These are phyloP conservation scores for Diarsia dahlii DNA, from an alignment of 2,888 invertebrate species.

Conservation along the genomic window DNA sequence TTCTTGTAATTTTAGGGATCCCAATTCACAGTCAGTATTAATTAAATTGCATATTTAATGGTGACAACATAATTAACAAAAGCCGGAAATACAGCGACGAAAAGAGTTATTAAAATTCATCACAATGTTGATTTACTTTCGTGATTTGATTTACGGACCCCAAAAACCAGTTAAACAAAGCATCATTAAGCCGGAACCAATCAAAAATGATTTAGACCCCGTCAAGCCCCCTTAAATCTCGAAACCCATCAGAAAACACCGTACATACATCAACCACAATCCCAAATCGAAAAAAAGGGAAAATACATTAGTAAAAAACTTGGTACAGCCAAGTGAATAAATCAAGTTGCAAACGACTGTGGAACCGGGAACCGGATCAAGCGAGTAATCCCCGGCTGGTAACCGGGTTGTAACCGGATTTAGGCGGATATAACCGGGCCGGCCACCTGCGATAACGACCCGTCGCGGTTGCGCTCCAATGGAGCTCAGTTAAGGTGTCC, in stretches of 20 bases:
- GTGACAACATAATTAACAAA: conserved; percentile 12
- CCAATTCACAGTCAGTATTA: background rate
- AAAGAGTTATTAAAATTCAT: conserved; percentile 47
- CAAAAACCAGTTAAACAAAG: conserved; percentile 39
- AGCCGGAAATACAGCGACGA: conserved; percentile 1
- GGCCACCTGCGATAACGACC: conserved; percentile 89
- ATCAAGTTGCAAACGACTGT: conserved; percentile 86
- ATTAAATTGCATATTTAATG: conserved; percentile 31
- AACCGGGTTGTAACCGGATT: conserved; percentile 84
- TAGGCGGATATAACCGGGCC: conserved; percentile 79
- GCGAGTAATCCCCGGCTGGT: conserved; percentile 85
- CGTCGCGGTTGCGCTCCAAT: conserved; percentile 66
- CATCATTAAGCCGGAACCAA: conserved; percentile 52
- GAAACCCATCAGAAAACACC: conserved; percentile 51
- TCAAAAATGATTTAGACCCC: conserved; percentile 52
- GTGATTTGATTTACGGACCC: conserved; percentile 41
- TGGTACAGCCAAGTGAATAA: conserved; percentile 79
- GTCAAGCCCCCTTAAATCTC: conserved; percentile 39
- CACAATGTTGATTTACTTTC: conserved; percentile 25
- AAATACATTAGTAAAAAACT: conserved; percentile 67
- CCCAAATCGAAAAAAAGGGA: conserved; percentile 48
- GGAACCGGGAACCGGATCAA: conserved; percentile 82
- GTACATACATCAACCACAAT: conserved; percentile 53
- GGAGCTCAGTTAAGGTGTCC: conserved; percentile 58
- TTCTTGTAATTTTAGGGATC: conserved; percentile 1